Conservation (phyloP, 2,888 invertebrate species). For the Incurvaria masculella region DNA sequence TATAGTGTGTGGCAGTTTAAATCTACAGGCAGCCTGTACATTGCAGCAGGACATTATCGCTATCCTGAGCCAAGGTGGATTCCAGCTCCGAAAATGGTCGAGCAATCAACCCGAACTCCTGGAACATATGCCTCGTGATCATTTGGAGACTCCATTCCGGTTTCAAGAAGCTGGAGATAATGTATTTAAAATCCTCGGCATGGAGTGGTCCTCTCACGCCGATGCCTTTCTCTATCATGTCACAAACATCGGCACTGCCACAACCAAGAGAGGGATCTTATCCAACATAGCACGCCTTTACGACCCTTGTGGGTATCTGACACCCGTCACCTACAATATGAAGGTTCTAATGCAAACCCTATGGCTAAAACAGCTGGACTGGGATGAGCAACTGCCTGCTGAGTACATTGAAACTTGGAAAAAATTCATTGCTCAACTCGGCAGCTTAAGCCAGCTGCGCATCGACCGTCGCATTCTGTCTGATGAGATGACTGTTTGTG, state of each 20-base stretch:
- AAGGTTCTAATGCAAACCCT: not conserved
- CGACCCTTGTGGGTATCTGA: slow-evolving; percentile 13
- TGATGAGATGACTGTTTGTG: not conserved
- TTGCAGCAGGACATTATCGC: slow-evolving; percentile 12
- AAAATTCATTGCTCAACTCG: not conserved
- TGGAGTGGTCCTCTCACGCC: slow-evolving; percentile 12
- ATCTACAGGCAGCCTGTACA: slow-evolving; percentile 1
- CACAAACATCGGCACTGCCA: slow-evolving; percentile 5
- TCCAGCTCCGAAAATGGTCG: slow-evolving; percentile 16
- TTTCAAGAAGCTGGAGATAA: slow-evolving; percentile 5
- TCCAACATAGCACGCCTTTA: slow-evolving; percentile 12
- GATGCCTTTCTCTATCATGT: slow-evolving; percentile 6
- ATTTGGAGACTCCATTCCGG: slow-evolving; percentile 6
- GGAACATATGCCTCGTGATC: slow-evolving; percentile 6
- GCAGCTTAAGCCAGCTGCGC: not conserved
- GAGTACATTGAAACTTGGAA: not conserved
- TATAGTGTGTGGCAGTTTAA: slow-evolving; percentile 5
- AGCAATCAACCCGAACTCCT: slow-evolving; percentile 6
- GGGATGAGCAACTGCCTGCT: not conserved
- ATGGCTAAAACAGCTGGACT: not conserved
- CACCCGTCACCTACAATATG: slow-evolving; percentile 8
- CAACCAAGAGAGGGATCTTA: slow-evolving; percentile 8
- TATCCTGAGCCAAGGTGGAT: slow-evolving; percentile 16
- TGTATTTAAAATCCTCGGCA: slow-evolving; percentile 13
- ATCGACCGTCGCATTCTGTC: not conserved